Conservation (phyloP, 2,888 invertebrate genomes). For the Diarsia brunnea region DNA sequence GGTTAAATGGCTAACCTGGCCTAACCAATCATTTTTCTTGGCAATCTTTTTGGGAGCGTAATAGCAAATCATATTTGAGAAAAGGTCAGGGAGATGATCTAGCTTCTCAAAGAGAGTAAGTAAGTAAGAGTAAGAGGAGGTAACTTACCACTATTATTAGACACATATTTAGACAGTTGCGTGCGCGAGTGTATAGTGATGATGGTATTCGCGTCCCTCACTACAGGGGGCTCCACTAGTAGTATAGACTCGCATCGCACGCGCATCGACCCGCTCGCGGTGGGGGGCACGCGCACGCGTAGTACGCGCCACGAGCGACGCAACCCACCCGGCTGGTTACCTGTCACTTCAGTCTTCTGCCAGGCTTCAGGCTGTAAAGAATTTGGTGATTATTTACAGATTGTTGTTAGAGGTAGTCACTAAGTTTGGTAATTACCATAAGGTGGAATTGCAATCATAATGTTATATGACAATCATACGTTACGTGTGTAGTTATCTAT, state of each 20-base stretch:
- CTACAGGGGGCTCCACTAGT: conserved; percentile 84
- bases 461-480: too few species aligned
- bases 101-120: background rate
- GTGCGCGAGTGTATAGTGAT: conserved; percentile 86
- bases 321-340: conserved; percentile 81
- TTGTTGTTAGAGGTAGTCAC: background rate
- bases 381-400: background rate
- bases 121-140: background rate
- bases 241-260: conserved; percentile 85
- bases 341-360: conserved; percentile 84
- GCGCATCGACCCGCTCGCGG: conserved; percentile 83
- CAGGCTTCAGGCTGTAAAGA: conserved; percentile 82
- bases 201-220: conserved; percentile 78
- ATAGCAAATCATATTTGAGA: too few species aligned
- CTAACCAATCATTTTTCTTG: too few species aligned
- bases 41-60: too few species aligned
- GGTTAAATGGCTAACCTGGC: too few species aligned
- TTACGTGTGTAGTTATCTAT: too few species aligned
- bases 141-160: conserved; percentile 82
- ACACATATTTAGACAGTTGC: conserved; percentile 86
- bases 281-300: conserved; percentile 80
- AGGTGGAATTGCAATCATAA: background rate
- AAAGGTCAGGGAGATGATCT: too few species aligned
- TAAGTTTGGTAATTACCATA: background rate
- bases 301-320: conserved; percentile 85